phyloP scores from a whole-genome alignment of 2,113 vertebrate species.

The Chauna torquata region DNA sequence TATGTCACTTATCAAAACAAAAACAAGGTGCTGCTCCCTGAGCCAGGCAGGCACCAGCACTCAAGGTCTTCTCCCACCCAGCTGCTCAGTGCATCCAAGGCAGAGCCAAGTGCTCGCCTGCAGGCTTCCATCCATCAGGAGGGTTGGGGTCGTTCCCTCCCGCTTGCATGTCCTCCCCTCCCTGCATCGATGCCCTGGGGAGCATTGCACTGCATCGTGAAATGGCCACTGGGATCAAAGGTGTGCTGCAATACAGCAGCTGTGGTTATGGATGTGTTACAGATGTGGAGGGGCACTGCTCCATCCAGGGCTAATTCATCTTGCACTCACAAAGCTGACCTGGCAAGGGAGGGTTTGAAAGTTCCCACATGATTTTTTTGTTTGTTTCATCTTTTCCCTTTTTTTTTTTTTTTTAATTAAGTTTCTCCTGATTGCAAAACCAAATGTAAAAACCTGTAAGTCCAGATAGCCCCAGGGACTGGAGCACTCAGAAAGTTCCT shows the following conservation, averaged over 20 bases:
- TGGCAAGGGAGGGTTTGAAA: background rate
- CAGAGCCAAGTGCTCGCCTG: background rate
- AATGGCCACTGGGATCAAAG: background rate
- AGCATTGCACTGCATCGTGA: background rate
- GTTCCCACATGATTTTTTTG: background rate
- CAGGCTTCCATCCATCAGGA: background rate
- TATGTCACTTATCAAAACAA: background rate
- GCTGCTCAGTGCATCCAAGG: no score
- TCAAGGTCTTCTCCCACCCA: background rate
- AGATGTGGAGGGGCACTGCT: background rate
- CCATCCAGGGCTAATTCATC: background rate
- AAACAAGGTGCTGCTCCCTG: background rate
- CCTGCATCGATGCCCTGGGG: background rate
- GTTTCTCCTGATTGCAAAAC: constrained; percentile 11
- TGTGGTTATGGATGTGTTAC: background rate
- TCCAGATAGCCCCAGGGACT: background rate
- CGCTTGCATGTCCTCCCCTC: background rate
- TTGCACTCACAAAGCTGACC: background rate
- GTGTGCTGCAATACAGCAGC: background rate
- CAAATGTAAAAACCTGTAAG: background rate
- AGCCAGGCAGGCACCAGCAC: background rate
- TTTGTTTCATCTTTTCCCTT: background rate
- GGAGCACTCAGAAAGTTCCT: background rate
- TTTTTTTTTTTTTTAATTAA: background rate
- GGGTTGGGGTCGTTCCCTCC: rapidly evolving